A percentile compares a stretch with the other conserved stretches of the same genome.
Evolutionary conservation across 53 echinoderm and acorn worm genomes (phyloP).

Genomic region (Actinopyga echinites): DNA sequence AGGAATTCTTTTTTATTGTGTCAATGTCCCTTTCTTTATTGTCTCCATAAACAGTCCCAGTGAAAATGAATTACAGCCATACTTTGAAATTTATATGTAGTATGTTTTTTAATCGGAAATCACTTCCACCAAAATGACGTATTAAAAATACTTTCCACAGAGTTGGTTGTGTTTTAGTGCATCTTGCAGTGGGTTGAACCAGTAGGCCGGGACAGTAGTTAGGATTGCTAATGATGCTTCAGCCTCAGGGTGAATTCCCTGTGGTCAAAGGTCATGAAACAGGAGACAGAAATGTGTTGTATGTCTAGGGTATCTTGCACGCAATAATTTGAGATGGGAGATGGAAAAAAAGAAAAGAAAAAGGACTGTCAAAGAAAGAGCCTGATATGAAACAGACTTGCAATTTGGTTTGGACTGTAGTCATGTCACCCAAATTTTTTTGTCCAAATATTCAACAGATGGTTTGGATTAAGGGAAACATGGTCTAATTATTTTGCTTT

Average conservation of each 20-base stretch:
- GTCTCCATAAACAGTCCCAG: too few species aligned
- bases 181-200: too few species aligned
- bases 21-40: too few species aligned
- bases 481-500: constrained; percentile 19
- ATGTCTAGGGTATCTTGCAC: constrained; percentile 42
- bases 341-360: too few species aligned
- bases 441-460: constrained; percentile 26
- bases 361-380: not conserved
- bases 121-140: too few species aligned
- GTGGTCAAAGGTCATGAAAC: constrained; percentile 31
- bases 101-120: too few species aligned
- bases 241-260: constrained; percentile 30
- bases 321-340: constrained; percentile 30
- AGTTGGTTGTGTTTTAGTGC: too few species aligned
- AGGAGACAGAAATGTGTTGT: constrained; percentile 42
- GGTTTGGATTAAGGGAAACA: constrained; percentile 25
- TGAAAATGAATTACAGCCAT: too few species aligned
- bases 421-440: constrained; percentile 13
- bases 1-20: too few species aligned
- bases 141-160: too few species aligned
- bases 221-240: constrained; percentile 4
- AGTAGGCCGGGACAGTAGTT: too few species aligned
- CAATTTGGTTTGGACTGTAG: constrained; percentile 8
- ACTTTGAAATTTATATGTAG: too few species aligned
- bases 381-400: constrained; percentile 36